Evolutionary conservation across 2,888 invertebrate species (phyloP), one percentile per base, ranked within the genome.

Genomic region (Pachymerium ferrugineum): DNA sequence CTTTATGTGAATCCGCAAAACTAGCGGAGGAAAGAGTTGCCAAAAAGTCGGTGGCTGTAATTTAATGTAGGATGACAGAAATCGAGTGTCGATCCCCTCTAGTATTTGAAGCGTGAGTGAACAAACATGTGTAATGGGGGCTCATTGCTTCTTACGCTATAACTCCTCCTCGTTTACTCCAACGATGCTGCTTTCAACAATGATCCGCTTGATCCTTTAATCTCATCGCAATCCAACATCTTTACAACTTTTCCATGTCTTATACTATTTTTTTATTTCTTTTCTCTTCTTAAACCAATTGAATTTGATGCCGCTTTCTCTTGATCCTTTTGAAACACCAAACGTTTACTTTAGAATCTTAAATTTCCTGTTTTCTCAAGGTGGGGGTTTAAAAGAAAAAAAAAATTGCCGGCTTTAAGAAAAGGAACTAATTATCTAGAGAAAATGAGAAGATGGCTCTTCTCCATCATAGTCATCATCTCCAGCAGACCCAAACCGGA

Each of bases 71-170:
- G 54, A 1, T 54, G 54, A 54, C 54, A 54, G 54, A 54, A 54
- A 54, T 54, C 54, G 54, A 54, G 54, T 54, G 54, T 54, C 54
- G 54, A 54, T 54, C 54, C 28, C 54, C 54, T 54, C 25, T 25
- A 54, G 54, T 25, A 54, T 54, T 54, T 54, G 54, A 54, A 54
- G 54, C 54, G 5, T 25, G 54, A 22, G 54, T 54, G 54, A 54
- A 54, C 54, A 54, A 54, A 54, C 54, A 54, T 54, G 54, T 54
- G 54, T 54, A 54, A 54, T 54, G 54, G 54, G 22, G 38, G 38
- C 38, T 38, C 38, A 38, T 38, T 38, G 38, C n/a, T 54, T 54
- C 54, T 54, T 54, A 14, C 54, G 6, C 54, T 54, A 54, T 54
- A 22, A 54, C 54, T 19, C 19, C 54, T 54, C 54, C 54, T 54